A percentile compares a stretch with the other conserved stretches of the same genome.
Evolutionary conservation across 2,113 vertebrate species (phyloP).

Genomic region (Heptranchias perlo): DNA sequence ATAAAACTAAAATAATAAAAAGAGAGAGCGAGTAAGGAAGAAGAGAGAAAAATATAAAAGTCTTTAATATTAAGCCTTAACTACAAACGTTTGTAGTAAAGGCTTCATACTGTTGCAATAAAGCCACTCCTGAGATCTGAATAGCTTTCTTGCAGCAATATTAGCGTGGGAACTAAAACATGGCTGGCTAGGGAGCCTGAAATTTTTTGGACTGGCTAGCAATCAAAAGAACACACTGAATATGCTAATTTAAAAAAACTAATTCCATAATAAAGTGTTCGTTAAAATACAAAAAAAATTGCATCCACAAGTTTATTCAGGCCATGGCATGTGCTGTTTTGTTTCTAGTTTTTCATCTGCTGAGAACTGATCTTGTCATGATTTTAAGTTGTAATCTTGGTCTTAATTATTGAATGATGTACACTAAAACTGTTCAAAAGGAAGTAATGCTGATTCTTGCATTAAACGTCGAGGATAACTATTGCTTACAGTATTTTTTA

Average conservation of each 20-base stretch:
- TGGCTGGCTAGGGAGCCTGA: background rate
- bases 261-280: background rate
- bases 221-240: background rate
- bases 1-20: background rate
- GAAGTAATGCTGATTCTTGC: constrained; percentile 5
- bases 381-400: background rate
- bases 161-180: background rate
- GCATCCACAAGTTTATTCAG: background rate
- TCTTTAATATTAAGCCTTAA: background rate
- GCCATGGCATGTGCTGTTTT: background rate
- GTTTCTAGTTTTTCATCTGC: background rate
- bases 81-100: background rate
- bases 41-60: background rate
- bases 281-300: background rate
- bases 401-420: background rate
- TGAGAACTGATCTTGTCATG: background rate
- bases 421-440: background rate
- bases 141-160: background rate
- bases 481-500: constrained; percentile 22
- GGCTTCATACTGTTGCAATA: background rate
- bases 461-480: background rate
- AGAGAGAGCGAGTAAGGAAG: background rate
- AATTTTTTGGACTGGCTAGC: background rate
- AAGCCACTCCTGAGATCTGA: background rate
- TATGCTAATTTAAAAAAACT: background rate